Evolutionary conservation across 2,888 invertebrate species (phyloP).

Genomic region (Macrosiphum euphorbiae): DNA sequence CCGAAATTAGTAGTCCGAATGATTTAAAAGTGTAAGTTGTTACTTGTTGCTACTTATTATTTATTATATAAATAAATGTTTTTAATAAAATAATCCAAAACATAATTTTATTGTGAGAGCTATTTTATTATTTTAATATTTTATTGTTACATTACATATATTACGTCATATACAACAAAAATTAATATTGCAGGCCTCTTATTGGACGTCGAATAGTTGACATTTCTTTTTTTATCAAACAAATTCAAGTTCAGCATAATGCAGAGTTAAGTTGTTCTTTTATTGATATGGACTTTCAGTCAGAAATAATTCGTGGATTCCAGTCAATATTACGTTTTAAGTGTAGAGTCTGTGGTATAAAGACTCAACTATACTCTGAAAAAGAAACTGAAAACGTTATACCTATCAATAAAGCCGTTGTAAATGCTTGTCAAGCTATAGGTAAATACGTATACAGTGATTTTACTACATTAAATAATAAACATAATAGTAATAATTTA

Average conservation of each 20-base stretch:
- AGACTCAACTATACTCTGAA: not conserved
- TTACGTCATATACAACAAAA: too few species aligned
- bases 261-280: not conserved
- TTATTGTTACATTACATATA: too few species aligned
- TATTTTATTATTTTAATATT: too few species aligned
- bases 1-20: too few species aligned
- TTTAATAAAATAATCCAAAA: too few species aligned
- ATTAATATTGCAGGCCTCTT: too few species aligned
- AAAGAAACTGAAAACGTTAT: not conserved
- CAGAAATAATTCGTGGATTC: not conserved
- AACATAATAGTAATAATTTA: not conserved
- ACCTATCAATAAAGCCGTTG: conserved; percentile 12
- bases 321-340: not conserved
- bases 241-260: conserved; percentile 23
- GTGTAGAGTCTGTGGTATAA: conserved; percentile 23
- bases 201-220: conserved; percentile 9
- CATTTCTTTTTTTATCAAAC: conserved; percentile 5
- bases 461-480: too few species aligned
- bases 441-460: too few species aligned
- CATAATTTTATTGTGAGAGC: too few species aligned
- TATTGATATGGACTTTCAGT: conserved; percentile 8
- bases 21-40: too few species aligned
- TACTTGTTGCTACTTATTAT: too few species aligned
- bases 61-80: too few species aligned
- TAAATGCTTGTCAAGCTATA: conserved; percentile 35